Percentiles rank a stretch among this genome's conserved stretches.
These are phyloP conservation scores for Nylanderia fulva DNA, from an alignment of 1,140 invertebrate species.

Conservation along the genomic window DNA sequence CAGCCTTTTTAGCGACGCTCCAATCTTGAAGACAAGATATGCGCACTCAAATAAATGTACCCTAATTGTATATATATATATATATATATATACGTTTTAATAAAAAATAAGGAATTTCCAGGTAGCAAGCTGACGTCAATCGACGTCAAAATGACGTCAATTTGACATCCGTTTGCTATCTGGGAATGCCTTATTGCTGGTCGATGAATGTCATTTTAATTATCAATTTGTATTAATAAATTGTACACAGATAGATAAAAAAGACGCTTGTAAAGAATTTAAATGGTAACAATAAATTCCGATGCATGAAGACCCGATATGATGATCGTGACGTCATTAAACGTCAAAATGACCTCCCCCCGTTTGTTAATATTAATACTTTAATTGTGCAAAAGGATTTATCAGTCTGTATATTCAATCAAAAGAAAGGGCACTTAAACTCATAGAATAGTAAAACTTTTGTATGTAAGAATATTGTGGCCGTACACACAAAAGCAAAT, in stretches of 20 bases:
- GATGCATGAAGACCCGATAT: slow-evolving; percentile 7
- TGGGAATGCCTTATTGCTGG: no score
- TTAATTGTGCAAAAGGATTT: no score
- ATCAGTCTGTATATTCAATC: no score
- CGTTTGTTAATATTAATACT: no score
- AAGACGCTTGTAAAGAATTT: neutral
- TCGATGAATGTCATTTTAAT: neutral
- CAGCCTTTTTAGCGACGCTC: slow-evolving; percentile 89
- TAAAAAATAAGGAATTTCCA: neutral
- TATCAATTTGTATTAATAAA: neutral
- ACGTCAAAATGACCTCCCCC: no score
- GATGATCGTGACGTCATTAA: slow-evolving; percentile 17
- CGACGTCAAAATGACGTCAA: no score
- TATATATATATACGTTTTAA: neutral
- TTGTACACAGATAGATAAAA: neutral
- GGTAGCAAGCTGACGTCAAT: no score
- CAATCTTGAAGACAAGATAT: slow-evolving; percentile 64
- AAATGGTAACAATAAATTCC: neutral
- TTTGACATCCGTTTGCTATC: no score
- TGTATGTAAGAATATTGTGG: no score
- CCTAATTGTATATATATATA: no score
- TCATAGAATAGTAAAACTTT: no score
- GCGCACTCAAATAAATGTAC: neutral
- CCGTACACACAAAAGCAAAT: neutral
- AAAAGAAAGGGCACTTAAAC: no score